Evolutionary conservation across 92 coral and sea anemone genomes (phyloP), one percentile per base, ranked within the genome.

Genomic region (Heteractis magnifica): DNA sequence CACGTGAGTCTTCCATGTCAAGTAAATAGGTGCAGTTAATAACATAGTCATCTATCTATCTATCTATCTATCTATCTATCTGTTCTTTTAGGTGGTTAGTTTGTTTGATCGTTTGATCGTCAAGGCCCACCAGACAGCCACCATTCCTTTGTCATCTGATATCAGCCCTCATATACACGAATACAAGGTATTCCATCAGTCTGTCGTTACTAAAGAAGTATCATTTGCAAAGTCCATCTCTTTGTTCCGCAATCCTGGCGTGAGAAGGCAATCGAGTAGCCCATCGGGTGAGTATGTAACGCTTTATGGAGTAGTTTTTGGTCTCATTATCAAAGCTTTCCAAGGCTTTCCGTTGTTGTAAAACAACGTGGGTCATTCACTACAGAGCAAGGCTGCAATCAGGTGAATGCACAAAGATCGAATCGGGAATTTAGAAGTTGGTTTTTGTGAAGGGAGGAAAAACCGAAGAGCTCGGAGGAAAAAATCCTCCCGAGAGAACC

Each of bases 121-220:
- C 75, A 94, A 96, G 70, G 90, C 91, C 34, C 76, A 88, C 77
- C 95, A 96, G 77, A 88, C 98, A 16, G 98, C 95, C 10, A 92
- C 99, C 7, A 83, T 96, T 6, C 99, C 99, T 11, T 78, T 96
- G 71, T 77, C 93, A 71, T 93, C 93, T 49, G 99, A 96, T 82
- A 83, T 94, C 62, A 88, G 90, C 23, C 79, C 87, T 18, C 79
- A 80, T 76, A 83, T 80, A 10, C 91, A 89, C 70, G 81, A 79
- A 52, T 90, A 86, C 74, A 81, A 82, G 21, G 92, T 93, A 48
- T 89, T 86, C 56, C 85, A 82, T 51, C 84, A 86, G 81, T 78
- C 81, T 15, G 50, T 81, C 51, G 80, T 65, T 41, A 89, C 89
- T 10, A 55, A 84, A 23, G 83, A 89, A 41, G 89, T 89, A 3